Evolutionary conservation across 2,888 invertebrate species (phyloP), one percentile per base, ranked within the genome.

Genomic region (Apodemia mormo): DNA sequence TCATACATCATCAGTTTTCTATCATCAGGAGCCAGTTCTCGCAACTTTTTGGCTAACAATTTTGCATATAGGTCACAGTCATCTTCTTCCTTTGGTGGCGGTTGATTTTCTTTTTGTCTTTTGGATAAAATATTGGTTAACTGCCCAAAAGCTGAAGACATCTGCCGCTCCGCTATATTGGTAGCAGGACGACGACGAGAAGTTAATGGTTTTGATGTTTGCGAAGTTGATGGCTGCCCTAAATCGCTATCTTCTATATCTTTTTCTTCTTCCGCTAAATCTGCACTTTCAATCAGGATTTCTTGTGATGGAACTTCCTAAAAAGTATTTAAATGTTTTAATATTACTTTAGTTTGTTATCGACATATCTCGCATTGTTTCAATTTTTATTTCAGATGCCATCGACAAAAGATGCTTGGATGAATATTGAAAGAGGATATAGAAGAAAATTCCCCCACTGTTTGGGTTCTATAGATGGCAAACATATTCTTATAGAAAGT

Each of bases 1-100:
- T 76, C 67, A 70, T 75, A 75, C 75, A 76, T 76, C 12, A 75
- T 74, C 58, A 75, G 52, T 74, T 74, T 75, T 67, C 75, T 7
- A 8, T 43, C 43, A 43, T 43, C 43, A 43, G 7, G 7, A 8
- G 43, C 2, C 43, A 43, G 43, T 43, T 43, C 43, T 8, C 43
- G 43, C 8, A 43, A 8, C 43, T 43, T 43, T 43, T 8, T 43
- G 8, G 43, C 43, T 9, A 43, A 43, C 8, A 43, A 8, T 8
- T 43, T 43, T 43, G 43, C 43, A 8, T 67, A 67, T 56, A 67
- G 37, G n/a, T 67, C 67, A 14, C 54, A 67, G 37, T 67, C 67
- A 37, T 67, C 68, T 49, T 68, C 68, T 49, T 68, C 49, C 22
- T 68, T 22, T 22, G 22, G 61, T 30, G n/a, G 65, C 29, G 68